A percentile compares a stretch with the other conserved stretches of the same genome.
Evolutionary conservation across 2,113 vertebrate genomes (phyloP).

Genomic region (Pseudolaguvia tuberculata): DNA sequence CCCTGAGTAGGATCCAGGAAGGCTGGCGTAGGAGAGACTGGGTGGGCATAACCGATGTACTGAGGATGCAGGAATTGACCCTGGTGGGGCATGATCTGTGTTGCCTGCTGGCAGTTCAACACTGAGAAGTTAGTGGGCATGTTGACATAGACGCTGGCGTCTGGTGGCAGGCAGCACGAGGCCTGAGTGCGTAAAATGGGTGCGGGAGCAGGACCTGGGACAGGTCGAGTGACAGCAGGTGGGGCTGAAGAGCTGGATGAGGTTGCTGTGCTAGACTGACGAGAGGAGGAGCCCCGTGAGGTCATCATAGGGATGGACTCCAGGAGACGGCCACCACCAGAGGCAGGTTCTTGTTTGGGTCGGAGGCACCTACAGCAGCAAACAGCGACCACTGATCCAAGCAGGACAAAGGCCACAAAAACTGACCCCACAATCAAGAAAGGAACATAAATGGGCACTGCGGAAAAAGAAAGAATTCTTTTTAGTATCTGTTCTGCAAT

Average conservation of each 20-base stretch:
- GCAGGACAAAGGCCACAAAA: slow-evolving; percentile 91
- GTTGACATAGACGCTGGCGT: slow-evolving; percentile 90
- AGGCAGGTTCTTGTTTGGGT: slow-evolving; percentile 93
- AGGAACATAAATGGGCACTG: slow-evolving; percentile 96
- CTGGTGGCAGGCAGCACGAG: slow-evolving; percentile 84
- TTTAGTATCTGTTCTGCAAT: not conserved
- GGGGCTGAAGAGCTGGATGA: slow-evolving; percentile 95
- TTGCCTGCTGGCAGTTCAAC: slow-evolving; percentile 95
- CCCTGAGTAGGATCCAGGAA: slow-evolving; percentile 83
- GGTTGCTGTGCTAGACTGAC: slow-evolving; percentile 93
- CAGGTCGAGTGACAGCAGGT: slow-evolving; percentile 62
- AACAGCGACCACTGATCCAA: slow-evolving; percentile 88
- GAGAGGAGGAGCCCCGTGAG: slow-evolving; percentile 88
- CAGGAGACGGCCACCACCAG: slow-evolving; percentile 80
- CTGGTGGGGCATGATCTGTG: slow-evolving; percentile 92
- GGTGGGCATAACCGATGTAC: slow-evolving; percentile 86
- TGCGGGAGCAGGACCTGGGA: slow-evolving; percentile 59
- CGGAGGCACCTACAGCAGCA: slow-evolving; percentile 94
- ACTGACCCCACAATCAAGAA: slow-evolving; percentile 97
- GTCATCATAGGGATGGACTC: slow-evolving; percentile 99
- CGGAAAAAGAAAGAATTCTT: slow-evolving; percentile 41
- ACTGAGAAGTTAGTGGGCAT: slow-evolving; percentile 98
- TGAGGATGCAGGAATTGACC: slow-evolving; percentile 92
- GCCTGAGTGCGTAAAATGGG: slow-evolving; percentile 84
- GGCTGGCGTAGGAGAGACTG: slow-evolving; percentile 72